Evolutionary conservation across 92 coral and sea anemone genomes (phyloP).

Genomic region (Zoanthus gigantus): DNA sequence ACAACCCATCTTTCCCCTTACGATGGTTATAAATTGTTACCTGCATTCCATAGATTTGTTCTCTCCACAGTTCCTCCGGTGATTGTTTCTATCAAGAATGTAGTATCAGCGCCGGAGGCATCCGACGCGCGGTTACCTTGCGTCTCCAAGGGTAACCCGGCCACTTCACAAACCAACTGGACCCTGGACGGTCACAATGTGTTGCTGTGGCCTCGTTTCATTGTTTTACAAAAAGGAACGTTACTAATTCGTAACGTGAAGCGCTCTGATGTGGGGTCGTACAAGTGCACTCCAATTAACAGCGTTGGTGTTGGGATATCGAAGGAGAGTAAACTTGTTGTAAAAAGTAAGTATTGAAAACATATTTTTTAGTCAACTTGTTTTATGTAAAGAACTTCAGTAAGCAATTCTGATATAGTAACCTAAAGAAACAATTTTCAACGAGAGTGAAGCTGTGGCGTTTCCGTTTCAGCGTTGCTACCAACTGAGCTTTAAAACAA

Average conservation of each 20-base stretch:
- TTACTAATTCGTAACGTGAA: constrained; percentile 80
- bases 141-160: constrained; percentile 87
- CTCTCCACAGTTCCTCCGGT: constrained; percentile 73
- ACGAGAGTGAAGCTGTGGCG: too few species aligned
- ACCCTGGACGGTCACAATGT: constrained; percentile 67
- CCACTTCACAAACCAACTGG: constrained; percentile 84
- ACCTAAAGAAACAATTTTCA: too few species aligned
- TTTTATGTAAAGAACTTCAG: background rate
- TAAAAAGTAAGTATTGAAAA: constrained; percentile 65
- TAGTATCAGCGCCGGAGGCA: constrained; percentile 71
- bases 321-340: constrained; percentile 69
- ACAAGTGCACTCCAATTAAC: constrained; percentile 89
- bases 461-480: too few species aligned
- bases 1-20: too few species aligned
- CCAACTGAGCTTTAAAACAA: too few species aligned
- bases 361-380: background rate
- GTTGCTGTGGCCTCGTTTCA: constrained; percentile 60
- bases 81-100: constrained; percentile 62
- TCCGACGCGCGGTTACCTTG: constrained; percentile 91
- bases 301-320: constrained; percentile 80
- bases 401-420: too few species aligned
- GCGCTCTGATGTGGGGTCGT: constrained; percentile 84
- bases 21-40: too few species aligned
- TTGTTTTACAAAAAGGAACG: constrained; percentile 83
- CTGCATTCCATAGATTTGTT: background rate